Evolutionary conservation across 2,113 vertebrate genomes (phyloP), one percentile per base, ranked within the genome.

Genomic region (Reinhardtius hippoglossoides): DNA sequence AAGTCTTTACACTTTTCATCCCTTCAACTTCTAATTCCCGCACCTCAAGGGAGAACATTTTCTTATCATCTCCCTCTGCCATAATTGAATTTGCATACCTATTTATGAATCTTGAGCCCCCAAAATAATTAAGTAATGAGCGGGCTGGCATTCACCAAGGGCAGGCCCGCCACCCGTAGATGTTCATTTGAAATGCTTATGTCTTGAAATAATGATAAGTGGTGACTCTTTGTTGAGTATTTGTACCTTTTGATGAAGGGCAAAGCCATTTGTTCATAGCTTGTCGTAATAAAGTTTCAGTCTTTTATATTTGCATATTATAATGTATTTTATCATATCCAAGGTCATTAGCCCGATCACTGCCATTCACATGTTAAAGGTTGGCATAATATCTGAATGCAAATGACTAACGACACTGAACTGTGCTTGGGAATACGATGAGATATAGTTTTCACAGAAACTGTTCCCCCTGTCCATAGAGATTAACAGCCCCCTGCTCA

Each of bases 61-160:
- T 69, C 84, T 82, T 91, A 89, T 88, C 68, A 71, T 88, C 80
- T 82, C 37, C 54, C 75, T 76, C 69, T 74, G 55, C 77, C 76
- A 67, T 93, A 91, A 93, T 92, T 92, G 40, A 89, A 92, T 93
- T 90, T 92, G 85, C 89, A 92, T 91, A 89, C 87, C 81, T 91
- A 91, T 91, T 91, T 91, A 76, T 85, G 87, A 90, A 86, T 81
- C 83, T 78, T 61, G 72, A 84, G 83, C 73, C 54, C 84, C 81
- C 21, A 60, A 85, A 90, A 88, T 91, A 89, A 91, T 92, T 91
- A 90, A 83, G 86, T 91, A 93, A 92, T 92, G 91, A 93, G 82
- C 71, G 58, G 84, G 67, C 74, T 89, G 85, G 83, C 83, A 82
- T 89, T 89, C 79, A 89, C 85, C 87, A 87, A 91, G 77, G 88